phyloP scores from a whole-genome alignment of 2,888 invertebrate species.

The Tenthredo distinguenda region DNA sequence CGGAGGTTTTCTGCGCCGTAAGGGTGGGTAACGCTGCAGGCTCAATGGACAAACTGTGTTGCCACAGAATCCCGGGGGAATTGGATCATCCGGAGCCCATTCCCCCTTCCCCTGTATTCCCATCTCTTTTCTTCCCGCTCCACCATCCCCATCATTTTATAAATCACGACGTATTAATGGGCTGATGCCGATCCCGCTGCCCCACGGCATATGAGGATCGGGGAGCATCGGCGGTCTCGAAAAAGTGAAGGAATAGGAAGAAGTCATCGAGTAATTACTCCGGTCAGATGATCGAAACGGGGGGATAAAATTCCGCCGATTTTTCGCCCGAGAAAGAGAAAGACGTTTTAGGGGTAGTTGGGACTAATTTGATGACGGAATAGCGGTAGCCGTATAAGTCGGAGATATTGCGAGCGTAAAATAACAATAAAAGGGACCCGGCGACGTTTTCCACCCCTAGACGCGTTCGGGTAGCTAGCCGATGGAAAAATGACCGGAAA shows the following conservation, averaged over 20 bases:
- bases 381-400: conserved; percentile 59
- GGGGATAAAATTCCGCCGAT: too few species aligned
- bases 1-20: conserved; percentile 44
- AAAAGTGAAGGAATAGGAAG: background rate
- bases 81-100: conserved; percentile 63
- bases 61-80: conserved; percentile 75
- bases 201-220: background rate
- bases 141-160: background rate
- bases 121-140: background rate
- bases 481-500: background rate
- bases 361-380: conserved; percentile 74
- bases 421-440: conserved; percentile 74
- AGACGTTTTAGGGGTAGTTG: conserved; percentile 71
- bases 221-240: background rate
- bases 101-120: conserved; percentile 26
- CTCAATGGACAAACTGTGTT: conserved; percentile 79
- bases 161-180: conserved; percentile 45
- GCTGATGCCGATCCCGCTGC: background rate
- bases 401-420: conserved; percentile 75
- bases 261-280: too few species aligned
- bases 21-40: conserved; percentile 63
- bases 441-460: too few species aligned
- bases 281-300: too few species aligned
- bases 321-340: background rate
- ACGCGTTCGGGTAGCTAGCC: too few species aligned